Conservation (phyloP, 2,888 invertebrate genomes). For the Heteromyza rotundicornis region DNA sequence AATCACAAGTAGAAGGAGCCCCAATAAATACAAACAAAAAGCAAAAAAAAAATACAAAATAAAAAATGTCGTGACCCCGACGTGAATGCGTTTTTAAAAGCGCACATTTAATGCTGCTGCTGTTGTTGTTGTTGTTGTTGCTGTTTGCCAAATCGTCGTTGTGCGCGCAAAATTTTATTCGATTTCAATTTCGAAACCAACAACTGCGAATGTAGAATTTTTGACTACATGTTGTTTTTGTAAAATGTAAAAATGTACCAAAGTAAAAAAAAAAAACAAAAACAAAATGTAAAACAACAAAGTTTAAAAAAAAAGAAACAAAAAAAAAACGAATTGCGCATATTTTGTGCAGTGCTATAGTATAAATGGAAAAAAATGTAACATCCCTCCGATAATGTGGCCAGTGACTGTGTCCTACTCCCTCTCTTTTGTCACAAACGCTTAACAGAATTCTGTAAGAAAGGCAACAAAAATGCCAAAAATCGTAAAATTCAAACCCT, state of each 20-base stretch:
- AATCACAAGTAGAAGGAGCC: too few relatives aligned
- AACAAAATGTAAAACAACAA: background rate
- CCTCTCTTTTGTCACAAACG: too few relatives aligned
- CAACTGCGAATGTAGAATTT: background rate
- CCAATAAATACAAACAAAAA: too few relatives aligned
- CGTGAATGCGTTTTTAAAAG: constrained; percentile 44
- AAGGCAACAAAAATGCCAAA: constrained; percentile 50
- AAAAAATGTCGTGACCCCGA: constrained; percentile 61
- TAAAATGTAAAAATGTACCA: background rate
- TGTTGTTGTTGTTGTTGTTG: constrained; percentile 26
- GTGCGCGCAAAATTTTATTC: background rate
- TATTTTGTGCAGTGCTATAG: background rate
- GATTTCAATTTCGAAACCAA: background rate
- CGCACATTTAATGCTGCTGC: constrained; percentile 22
- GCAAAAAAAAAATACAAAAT: constrained; percentile 18
- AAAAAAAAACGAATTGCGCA: background rate
- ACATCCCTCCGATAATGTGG: background rate
- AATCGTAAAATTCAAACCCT: constrained; percentile 52
- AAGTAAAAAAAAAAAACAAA: too few relatives aligned
- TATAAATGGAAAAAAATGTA: background rate
- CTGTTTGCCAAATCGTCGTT: constrained; percentile 2
- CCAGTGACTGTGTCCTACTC: background rate
- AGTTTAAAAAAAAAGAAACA: too few relatives aligned
- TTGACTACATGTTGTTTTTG: constrained; percentile 6
- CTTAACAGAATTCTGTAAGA: too few relatives aligned